Conservation (phyloP, 1,140 invertebrate genomes). For the Microplitis demolitor region DNA sequence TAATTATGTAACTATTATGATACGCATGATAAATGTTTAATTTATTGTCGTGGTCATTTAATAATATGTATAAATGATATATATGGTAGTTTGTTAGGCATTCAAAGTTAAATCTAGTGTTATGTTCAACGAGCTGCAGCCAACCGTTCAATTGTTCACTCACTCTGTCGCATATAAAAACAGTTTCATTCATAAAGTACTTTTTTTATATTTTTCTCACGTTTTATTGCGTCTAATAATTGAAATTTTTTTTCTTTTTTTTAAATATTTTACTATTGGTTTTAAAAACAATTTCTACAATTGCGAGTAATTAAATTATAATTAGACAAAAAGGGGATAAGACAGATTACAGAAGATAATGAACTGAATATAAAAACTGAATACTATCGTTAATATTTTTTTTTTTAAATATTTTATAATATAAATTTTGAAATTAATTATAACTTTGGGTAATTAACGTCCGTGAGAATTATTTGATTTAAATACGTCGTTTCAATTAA, state of each 20-base stretch:
- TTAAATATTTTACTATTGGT: not conserved
- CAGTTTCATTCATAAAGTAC: not conserved
- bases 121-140: conserved; percentile 16
- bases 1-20: not conserved
- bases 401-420: too few species aligned
- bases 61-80: not conserved
- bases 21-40: not conserved
- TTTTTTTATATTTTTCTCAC: not conserved
- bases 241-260: not conserved
- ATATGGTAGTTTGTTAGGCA: not conserved
- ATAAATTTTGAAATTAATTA: too few species aligned
- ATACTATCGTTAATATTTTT: too few species aligned
- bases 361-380: too few species aligned
- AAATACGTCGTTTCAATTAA: not conserved
- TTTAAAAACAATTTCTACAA: not conserved
- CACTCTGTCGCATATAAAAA: conserved; percentile 2
- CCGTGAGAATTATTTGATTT: not conserved
- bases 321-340: too few species aligned
- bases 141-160: conserved; percentile 7
- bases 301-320: too few species aligned
- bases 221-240: not conserved
- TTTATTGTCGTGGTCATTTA: not conserved
- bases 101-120: conserved; percentile 19
- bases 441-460: too few species aligned
- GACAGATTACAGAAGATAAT: too few species aligned